Evolutionary conservation across 2,113 vertebrate genomes (phyloP), one percentile per base, ranked within the genome.

Genomic region (Cyphomyrus discorhynchus): DNA sequence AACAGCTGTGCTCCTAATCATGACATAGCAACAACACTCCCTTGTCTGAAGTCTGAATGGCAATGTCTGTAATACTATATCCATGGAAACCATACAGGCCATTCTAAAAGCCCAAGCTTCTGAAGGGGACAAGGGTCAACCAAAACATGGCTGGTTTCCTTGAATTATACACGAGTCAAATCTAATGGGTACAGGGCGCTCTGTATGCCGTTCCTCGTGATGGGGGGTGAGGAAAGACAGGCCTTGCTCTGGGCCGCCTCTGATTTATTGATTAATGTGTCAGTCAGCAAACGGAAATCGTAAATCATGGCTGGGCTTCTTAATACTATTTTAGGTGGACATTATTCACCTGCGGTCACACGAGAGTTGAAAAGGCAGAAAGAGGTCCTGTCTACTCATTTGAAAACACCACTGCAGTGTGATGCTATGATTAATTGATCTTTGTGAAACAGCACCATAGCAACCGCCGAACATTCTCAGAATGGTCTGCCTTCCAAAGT

Each of bases 101-200:
- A 50, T 10, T 49, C 19, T 86, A 24, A 50, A 86, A 93, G 89
- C 91, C 89, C 66, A 90, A 90, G 92, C 90, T 93, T 90, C 90
- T 91, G 91, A 39, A 83, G 91, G 92, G 94, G 93, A 94, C 94
- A 92, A 15, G 31, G 84, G 35, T 87, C 62, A 52, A 19, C 6
- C 8, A 21, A 85, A 92, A 66, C 90, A 91, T 93, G 92, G 93
- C 93, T 82, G 46, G 24, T 53, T 35, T 21, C 27, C 85, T 56
- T 27, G 24, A 50, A 52, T 86, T 49, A 86, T 24, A 86, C 3
- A 10, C 27, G 1, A 19, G 9, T 91, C 93, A 93, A 92, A 93
- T 93, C 91, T 93, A 92, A 90, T 91, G 87, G 92, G 92, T 93
- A 93, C 93, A 92, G 94, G 94, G 93, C 91, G 94, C 93, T 93